These are phyloP conservation scores for Argynnis bischoffii DNA, from an alignment of 2,888 invertebrate species.

Conservation along the genomic window DNA sequence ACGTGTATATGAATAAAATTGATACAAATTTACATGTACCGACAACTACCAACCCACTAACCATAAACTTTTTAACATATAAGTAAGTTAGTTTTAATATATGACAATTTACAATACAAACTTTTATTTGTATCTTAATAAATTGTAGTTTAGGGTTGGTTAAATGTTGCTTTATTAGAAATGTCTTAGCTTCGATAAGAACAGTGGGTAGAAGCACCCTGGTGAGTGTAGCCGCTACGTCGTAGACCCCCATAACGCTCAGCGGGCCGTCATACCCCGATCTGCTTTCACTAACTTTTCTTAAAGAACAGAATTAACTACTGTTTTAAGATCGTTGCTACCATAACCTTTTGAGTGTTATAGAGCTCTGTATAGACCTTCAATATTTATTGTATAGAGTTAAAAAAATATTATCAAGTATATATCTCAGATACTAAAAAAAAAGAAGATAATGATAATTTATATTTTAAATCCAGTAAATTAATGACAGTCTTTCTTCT, in stretches of 20 bases:
- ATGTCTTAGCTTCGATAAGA: conserved; percentile 67
- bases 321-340: conserved; percentile 26
- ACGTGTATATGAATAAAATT: background rate
- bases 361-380: conserved; percentile 1
- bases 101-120: conserved; percentile 15
- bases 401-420: no score
- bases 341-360: conserved; percentile 25
- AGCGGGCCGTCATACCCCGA: conserved; percentile 52
- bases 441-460: no score
- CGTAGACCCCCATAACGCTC: conserved; percentile 66
- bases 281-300: conserved; percentile 51
- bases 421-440: no score
- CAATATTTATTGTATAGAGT: no score
- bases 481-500: no score
- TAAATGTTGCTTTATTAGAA: conserved; percentile 63
- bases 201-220: conserved; percentile 66
- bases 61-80: background rate
- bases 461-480: background rate
- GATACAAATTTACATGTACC: no score
- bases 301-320: conserved; percentile 43
- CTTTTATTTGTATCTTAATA: conserved; percentile 26
- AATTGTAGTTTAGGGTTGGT: conserved; percentile 43
- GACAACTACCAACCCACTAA: no score
- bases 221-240: conserved; percentile 64
- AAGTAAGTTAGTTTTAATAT: background rate